Evolutionary conservation across 1,140 invertebrate species (phyloP), one percentile per base, ranked within the genome.

Genomic region (Oryctes rhinoceros): DNA sequence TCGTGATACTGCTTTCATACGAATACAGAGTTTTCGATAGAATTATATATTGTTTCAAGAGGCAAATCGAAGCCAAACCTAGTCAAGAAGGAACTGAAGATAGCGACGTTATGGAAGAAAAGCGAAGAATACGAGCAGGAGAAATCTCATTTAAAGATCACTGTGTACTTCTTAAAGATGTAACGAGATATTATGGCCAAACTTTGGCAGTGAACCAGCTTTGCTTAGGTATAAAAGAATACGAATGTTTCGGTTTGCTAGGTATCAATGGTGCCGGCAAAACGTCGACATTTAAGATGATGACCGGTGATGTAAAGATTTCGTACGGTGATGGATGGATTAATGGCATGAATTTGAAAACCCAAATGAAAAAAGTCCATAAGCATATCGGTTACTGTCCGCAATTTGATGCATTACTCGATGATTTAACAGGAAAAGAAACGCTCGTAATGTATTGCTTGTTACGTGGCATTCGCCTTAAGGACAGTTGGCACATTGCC

Each of bases 221-320:
- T 0, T 93, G 91, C 84, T 90, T 96, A 79, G 91, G 88, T 44
- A 85, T 90, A 3, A 89, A 90, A 18, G 81, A 87, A 49, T 85
- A 84, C 85, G 94, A 98, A 89, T 98, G 96, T 85, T 98, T 98
- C 87, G 97, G 97, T 1, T 88, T 99, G 48, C 89, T 99, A 37
- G 97, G 97, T 10, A 91, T 95, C 3, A 97, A 97, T 87, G 96
- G 95, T 20, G 87, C 87, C 44, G 90, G 90, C 78, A 94, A 96
- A 89, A 96, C 96, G 1, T 94, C 94, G 4, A 96, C 94, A 0
- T 97, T 97, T 85, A 94, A 94, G 87, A 96, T 97, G 94, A 87
- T 97, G 79, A 97, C 96, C 1, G 97, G 97, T 15, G 94, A 96
- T 85, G 89, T 92, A n/a, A 87, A 85, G 24, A 91, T 92, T 7